A percentile compares a stretch with the other conserved stretches of the same genome.
phyloP scores from a whole-genome alignment of 2,888 invertebrate species.

The Deilephila elpenor region DNA sequence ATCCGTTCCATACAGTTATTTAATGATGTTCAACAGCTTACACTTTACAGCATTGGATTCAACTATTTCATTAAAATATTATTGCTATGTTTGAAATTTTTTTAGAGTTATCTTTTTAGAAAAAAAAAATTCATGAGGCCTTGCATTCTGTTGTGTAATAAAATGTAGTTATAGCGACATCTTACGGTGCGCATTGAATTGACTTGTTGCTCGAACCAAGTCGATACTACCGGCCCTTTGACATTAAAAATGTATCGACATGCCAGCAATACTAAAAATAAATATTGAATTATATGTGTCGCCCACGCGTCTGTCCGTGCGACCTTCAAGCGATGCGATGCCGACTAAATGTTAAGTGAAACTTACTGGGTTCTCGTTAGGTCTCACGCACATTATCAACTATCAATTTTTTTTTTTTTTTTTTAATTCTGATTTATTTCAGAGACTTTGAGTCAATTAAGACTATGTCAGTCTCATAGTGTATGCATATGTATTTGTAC shows the following conservation, averaged over 20 bases:
- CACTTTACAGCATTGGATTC: no score
- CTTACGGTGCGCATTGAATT: not conserved
- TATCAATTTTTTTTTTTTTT: no score
- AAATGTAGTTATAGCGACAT: constrained; percentile 1
- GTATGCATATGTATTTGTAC: no score
- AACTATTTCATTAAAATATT: no score
- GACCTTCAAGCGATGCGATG: constrained; percentile 14
- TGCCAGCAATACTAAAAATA: constrained; percentile 14
- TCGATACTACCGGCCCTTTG: not conserved
- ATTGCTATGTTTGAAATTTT: no score
- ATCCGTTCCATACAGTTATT: no score
- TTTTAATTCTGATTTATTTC: no score
- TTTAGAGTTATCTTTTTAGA: no score
- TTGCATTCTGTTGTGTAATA: not conserved
- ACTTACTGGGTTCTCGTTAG: constrained; percentile 3
- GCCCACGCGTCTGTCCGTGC: constrained; percentile 21
- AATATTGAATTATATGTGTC: constrained; percentile 11
- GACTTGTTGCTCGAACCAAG: not conserved
- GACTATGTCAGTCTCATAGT: no score
- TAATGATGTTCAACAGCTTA: no score
- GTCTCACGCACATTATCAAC: not conserved
- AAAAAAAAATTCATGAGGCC: no score
- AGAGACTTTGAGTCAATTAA: no score
- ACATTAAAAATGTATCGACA: constrained; percentile 12
- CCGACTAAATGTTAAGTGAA: constrained; percentile 15